Evolutionary conservation across 2,888 invertebrate species (phyloP), one percentile per base, ranked within the genome.

Genomic region (Harpalus rubripes): DNA sequence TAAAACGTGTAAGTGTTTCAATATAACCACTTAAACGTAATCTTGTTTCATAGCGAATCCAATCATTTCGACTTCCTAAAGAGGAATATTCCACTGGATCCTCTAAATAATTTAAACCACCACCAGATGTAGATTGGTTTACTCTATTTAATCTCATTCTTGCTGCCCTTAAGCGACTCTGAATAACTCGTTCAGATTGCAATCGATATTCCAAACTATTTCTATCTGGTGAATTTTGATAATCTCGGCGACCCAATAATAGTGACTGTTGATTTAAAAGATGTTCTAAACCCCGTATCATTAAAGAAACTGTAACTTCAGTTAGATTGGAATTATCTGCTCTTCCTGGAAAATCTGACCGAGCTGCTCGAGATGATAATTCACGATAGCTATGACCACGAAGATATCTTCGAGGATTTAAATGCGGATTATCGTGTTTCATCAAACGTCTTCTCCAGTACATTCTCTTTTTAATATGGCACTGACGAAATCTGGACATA

Each of bases 11-110:
- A 86, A 93, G 88, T 52, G 90, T 90, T 85, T 92, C 91, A 3
- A 93, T 91, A 88, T 92, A 92, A 2, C 90, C 88, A 78, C 91
- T 91, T 44, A 93, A 88, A 6, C 91, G 91, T 87, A 91, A 90
- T 85, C 93, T 90, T 58, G 88, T 90, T 39, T 87, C 87, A 86
- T 88, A 90, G 78, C 91, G 88, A 0, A 89, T 86, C 22, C 88
- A 87, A 2, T 91, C 91, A 86, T 91, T 91, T 26, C 88, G 88
- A 0, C 90, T 89, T 1, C 90, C 91, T 10, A 88, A 87, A 0
- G 88, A 85, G 12, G 87, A 63, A 85, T 85, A 83, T 85, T 85
- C 32, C 44, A 85, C 80, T 78, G 85, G 76, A 76, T 86, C 72
- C 76, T 85, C 76, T 82, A 86, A 81, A 74, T 85, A 63, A 68